Conservation (phyloP, 2,888 invertebrate genomes). For the Choristoneura rosaceana region DNA sequence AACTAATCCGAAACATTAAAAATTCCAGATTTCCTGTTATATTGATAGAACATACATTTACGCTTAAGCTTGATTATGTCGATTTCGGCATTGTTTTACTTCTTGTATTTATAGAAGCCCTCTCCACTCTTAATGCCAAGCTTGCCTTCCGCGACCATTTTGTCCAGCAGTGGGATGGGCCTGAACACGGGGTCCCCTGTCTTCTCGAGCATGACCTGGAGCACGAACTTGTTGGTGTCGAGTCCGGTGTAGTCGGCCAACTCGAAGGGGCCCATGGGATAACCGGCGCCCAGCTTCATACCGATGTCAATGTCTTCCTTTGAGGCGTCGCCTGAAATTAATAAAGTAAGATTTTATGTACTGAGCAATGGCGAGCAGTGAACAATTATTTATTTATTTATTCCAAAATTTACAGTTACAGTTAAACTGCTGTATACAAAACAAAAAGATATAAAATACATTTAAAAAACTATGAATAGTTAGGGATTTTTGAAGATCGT, state of each 20-base stretch:
- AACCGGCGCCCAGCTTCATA: constrained; percentile 96
- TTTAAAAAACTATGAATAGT: too few relatives aligned
- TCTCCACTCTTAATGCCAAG: constrained; percentile 92
- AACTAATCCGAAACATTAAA: too few relatives aligned
- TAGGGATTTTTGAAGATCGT: too few relatives aligned
- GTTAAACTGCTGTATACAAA: too few relatives aligned
- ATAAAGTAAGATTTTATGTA: constrained; percentile 21
- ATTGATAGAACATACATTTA: too few relatives aligned
- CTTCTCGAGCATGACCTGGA: constrained; percentile 92
- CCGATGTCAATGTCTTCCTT: constrained; percentile 93
- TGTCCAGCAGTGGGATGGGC: constrained; percentile 87
- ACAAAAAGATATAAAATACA: too few relatives aligned
- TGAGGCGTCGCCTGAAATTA: constrained; percentile 86
- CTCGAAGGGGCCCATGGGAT: constrained; percentile 97
- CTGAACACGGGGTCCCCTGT: constrained; percentile 76
- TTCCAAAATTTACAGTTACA: too few relatives aligned
- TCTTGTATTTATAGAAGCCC: constrained; percentile 91
- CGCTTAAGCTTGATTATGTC: too few relatives aligned
- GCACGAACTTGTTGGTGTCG: constrained; percentile 91
- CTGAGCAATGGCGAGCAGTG: too few relatives aligned
- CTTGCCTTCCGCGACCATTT: constrained; percentile 91
- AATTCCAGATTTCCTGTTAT: too few relatives aligned
- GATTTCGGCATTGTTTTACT: not conserved
- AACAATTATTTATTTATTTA: too few relatives aligned
- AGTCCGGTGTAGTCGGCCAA: constrained; percentile 94